These are phyloP conservation scores for rabbit (Oryctolagus cuniculus) DNA, from an alignment of 2,113 vertebrate species.

Conservation along the genomic window mOryCun1.1 NC_091453.1:2981001-2981500, in stretches of 20 bases:
- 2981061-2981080: not conserved
- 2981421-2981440: not conserved
- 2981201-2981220: not conserved
- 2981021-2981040: not conserved
- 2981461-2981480: not conserved
- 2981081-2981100: not conserved
- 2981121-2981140: not conserved
- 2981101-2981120: not conserved
- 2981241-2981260: not conserved
- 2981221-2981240: not conserved
- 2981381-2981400: not conserved
- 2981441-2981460: not conserved
- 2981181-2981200: not conserved
- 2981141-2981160: not conserved
- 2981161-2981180: not conserved
- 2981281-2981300: not conserved
- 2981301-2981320: not conserved
- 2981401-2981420: not conserved
- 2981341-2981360: not conserved
- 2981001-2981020: not conserved
- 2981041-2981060: not conserved
- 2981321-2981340: constrained; percentile 41
- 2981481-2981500: not conserved
- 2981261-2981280: not conserved
- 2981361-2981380: not conserved